phyloP scores from a whole-genome alignment of 2,113 vertebrate genomes.

The Ancistrus triradiatus region DNA sequence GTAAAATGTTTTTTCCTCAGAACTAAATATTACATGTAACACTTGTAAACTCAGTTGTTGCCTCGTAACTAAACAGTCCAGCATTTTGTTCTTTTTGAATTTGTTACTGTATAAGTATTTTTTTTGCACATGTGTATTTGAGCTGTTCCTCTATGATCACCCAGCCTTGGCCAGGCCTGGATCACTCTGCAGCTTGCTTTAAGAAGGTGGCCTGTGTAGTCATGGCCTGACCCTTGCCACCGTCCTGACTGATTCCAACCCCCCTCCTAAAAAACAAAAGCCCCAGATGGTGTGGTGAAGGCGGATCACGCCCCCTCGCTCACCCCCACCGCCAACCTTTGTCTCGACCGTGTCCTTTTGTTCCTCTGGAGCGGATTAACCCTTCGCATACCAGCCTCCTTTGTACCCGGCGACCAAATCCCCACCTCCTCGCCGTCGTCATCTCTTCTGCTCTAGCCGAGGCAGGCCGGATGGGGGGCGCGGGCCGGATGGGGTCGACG shows the following conservation, averaged over 20 bases:
- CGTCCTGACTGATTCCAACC: neutral
- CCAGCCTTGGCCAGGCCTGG: too few species aligned
- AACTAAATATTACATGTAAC: too few species aligned
- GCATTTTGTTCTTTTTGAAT: too few species aligned
- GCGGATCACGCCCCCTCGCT: slow-evolving; percentile 30
- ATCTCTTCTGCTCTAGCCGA: neutral
- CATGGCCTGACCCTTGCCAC: slow-evolving; percentile 23
- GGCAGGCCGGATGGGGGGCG: neutral
- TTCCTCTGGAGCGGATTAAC: slow-evolving; percentile 52
- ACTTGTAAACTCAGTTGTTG: too few species aligned
- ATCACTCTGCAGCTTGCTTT: too few species aligned
- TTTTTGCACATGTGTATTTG: too few species aligned
- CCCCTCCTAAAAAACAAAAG: slow-evolving; percentile 46
- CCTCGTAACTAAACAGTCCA: too few species aligned
- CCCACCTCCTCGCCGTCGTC: slow-evolving; percentile 23
- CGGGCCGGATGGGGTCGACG: slow-evolving; percentile 20
- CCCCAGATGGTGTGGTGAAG: slow-evolving; percentile 52
- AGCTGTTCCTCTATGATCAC: too few species aligned
- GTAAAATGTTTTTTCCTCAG: too few species aligned
- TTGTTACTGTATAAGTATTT: too few species aligned
- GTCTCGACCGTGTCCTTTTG: slow-evolving; percentile 47
- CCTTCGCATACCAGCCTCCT: slow-evolving; percentile 45
- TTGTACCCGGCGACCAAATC: slow-evolving; percentile 39
- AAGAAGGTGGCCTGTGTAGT: slow-evolving; percentile 9
- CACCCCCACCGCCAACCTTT: slow-evolving; percentile 46